A percentile compares a stretch with the other conserved stretches of the same genome.
phyloP scores from a whole-genome alignment of 2,888 invertebrate species.

The Chaetogeoica ovagalla region DNA sequence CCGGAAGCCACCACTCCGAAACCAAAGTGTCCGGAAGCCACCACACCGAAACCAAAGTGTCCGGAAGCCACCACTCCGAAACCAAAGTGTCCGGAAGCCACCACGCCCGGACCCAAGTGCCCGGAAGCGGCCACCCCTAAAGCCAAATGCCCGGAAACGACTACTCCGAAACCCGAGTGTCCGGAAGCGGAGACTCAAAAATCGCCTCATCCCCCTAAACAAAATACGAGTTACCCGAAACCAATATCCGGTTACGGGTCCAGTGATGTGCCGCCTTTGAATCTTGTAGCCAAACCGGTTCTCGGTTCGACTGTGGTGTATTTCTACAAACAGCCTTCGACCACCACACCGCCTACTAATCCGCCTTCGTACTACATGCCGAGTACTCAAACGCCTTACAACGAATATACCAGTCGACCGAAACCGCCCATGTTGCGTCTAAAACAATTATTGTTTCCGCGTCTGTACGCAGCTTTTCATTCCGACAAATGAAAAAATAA shows the following conservation, averaged over 20 bases:
- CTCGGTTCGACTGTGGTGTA: slow-evolving; percentile 31
- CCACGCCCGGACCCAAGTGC: not conserved
- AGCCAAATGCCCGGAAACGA: slow-evolving; percentile 3
- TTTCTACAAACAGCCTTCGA: slow-evolving; percentile 31
- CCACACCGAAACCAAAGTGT: not conserved
- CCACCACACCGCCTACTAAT: not conserved
- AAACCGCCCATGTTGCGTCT: slow-evolving; percentile 34
- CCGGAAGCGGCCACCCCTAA: slow-evolving; percentile 12
- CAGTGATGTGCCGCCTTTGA: slow-evolving; percentile 22
- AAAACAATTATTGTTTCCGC: slow-evolving; percentile 44
- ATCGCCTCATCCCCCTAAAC: not conserved
- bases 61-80: not conserved
- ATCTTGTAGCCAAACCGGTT: slow-evolving; percentile 26
- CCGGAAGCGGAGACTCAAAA: not conserved
- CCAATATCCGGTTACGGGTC: slow-evolving; percentile 42
- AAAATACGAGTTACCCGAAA: not conserved
- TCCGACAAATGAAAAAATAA: not conserved
- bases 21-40: not conserved
- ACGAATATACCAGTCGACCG: slow-evolving; percentile 5
- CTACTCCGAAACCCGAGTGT: slow-evolving; percentile 8
- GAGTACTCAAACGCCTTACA: not conserved
- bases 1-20: slow-evolving; percentile 1
- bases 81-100: not conserved
- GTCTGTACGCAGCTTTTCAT: slow-evolving; percentile 48
- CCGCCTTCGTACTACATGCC: slow-evolving; percentile 2